These are phyloP conservation scores for Marcusenius ussheri DNA, from an alignment of 2,113 vertebrate species.

Conservation along the genomic window DNA sequence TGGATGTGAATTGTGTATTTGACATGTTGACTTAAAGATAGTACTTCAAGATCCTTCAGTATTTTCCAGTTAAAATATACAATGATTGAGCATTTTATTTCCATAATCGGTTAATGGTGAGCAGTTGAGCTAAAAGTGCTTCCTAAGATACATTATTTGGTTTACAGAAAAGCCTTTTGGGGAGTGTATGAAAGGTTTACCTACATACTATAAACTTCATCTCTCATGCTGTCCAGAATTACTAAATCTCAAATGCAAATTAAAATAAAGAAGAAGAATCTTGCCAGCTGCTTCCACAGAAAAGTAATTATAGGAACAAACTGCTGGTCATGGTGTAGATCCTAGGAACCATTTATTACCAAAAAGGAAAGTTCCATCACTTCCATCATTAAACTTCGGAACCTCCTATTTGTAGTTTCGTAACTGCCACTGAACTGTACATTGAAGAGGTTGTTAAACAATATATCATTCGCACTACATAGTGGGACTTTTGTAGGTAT, in stretches of 20 bases:
- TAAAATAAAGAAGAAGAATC: background rate
- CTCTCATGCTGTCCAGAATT: conserved; percentile 3
- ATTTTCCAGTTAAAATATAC: background rate
- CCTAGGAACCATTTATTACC: background rate
- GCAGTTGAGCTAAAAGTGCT: conserved; percentile 15
- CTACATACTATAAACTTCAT: conserved; percentile 15
- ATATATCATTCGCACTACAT: background rate
- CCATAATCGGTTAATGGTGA: background rate
- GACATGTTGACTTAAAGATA: background rate
- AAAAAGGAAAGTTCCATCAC: background rate
- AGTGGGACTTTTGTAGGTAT: background rate
- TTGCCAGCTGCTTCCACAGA: background rate
- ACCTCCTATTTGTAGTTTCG: background rate
- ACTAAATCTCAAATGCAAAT: background rate
- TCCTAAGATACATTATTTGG: conserved; percentile 4
- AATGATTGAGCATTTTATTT: background rate
- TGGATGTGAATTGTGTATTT: background rate
- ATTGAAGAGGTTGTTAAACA: background rate
- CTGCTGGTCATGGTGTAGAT: background rate
- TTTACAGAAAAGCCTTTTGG: conserved; percentile 4
- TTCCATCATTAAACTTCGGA: background rate
- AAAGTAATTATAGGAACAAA: background rate
- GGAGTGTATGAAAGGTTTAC: conserved; percentile 18
- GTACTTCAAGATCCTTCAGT: background rate
- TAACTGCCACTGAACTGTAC: conserved; percentile 1